Base-by-base conservation (phyloP, 2,888 invertebrate genomes). In the Patella pellucida region DNA sequence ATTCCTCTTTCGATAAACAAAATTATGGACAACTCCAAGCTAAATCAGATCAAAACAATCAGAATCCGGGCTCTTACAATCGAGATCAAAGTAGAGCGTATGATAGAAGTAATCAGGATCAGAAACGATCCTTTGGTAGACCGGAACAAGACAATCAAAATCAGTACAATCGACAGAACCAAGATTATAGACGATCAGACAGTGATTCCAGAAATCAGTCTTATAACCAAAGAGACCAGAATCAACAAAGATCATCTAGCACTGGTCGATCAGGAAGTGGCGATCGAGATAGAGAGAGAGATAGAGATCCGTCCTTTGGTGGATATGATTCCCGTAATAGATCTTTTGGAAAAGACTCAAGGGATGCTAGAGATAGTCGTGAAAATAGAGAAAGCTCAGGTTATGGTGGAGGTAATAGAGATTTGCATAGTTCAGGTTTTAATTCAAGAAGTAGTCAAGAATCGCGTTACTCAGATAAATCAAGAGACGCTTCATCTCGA, bases 101-200 rank as follows among this genome's bases (percentile, higher is more conserved):
- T 67, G 50, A 41, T 67, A 41, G 73, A 74, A 23, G 73, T 71
- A n/a, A 51, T 23, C 52, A 31, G 41, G 41, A 16, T 16, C 16
- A 68, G 52, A 68, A 52, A 11, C 15, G 69, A 16, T 52, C 52
- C 1, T 75, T 72, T 67, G 75, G 74, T n/a, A 69, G 76, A 52
- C 27, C 14, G 15, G 68, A 31, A 14, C 41, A 41, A 41, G 68
- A 31, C 19, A 27, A 23, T 15, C 16, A 31, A 19, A 68, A 68
- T 15, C 15, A 27, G 23, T 23, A 68, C 31, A 68, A 31, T 19
- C 27, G 23, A 23, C 68, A 31, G 15, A 31, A 31, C 31, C n/a
- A 19, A 15, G 41, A 41, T 41, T 41, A 41, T 41, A 41, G 41
- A 9, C 27, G 31, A 68, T 27, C 68, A 15, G 68, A 68, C 19